Evolutionary conservation across 2,797 vertebrate species (phyloP).

Genomic region (Agapornis canus): DNA sequence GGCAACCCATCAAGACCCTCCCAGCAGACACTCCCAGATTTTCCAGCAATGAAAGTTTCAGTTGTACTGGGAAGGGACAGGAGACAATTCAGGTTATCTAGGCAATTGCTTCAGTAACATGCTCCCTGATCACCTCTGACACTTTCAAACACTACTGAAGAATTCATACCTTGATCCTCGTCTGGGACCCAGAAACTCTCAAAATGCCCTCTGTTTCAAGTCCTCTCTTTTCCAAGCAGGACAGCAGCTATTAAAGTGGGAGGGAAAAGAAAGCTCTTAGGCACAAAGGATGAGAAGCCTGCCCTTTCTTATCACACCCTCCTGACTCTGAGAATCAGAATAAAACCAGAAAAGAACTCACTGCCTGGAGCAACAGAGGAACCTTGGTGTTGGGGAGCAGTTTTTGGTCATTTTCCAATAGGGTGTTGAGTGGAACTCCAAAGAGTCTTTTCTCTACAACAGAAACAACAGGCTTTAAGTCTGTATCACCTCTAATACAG

Average conservation of each 20-base stretch:
- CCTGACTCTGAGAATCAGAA: background rate
- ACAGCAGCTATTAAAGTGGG: conserved; percentile 80
- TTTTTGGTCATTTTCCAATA: conserved; percentile 89
- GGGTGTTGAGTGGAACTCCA: conserved; percentile 83
- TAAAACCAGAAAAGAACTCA: conserved; percentile 62
- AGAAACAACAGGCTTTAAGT: background rate
- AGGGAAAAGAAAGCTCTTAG: background rate
- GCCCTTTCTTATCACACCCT: background rate
- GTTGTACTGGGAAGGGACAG: background rate
- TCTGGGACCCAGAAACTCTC: conserved; percentile 89
- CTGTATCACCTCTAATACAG: background rate
- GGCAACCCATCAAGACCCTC: background rate
- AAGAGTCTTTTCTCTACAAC: conserved; percentile 85
- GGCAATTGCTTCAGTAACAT: background rate
- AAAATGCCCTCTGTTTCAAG: conserved; percentile 90
- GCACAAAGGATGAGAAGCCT: background rate
- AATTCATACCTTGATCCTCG: conserved; percentile 87
- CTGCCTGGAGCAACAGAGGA: conserved; percentile 86
- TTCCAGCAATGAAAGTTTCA: background rate
- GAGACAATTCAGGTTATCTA: background rate
- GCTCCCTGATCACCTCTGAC: background rate
- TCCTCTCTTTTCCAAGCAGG: conserved; percentile 89
- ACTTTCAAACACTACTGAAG: background rate
- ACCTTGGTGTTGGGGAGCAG: conserved; percentile 78
- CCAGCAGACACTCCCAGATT: background rate